Percentiles rank a stretch among this genome's conserved stretches.
phyloP scores from a whole-genome alignment of 2,888 invertebrate genomes.

The Disparrhopalites patrizii region DNA sequence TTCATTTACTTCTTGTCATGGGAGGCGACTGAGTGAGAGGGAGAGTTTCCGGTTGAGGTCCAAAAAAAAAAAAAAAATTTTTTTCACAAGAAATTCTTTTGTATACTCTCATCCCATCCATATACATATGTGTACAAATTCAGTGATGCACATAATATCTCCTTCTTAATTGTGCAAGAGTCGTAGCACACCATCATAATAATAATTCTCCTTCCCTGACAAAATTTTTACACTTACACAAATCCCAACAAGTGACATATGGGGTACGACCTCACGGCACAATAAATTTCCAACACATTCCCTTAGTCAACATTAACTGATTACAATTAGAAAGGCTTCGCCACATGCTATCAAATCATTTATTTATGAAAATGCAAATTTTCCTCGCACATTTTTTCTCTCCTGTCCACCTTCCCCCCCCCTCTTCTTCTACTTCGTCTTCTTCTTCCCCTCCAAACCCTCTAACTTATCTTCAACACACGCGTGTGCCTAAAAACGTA shows the following conservation, averaged over 20 bases:
- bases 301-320: conserved; percentile 14
- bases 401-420: background rate
- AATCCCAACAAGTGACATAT: no score
- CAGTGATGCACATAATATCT: background rate
- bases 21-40: background rate
- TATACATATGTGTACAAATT: background rate
- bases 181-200: background rate
- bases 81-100: background rate
- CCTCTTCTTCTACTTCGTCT: background rate
- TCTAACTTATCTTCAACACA: no score
- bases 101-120: background rate
- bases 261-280: background rate
- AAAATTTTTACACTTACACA: background rate
- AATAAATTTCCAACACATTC: background rate
- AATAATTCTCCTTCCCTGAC: background rate
- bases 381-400: background rate
- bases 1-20: conserved; percentile 5
- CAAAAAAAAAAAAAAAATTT: background rate
- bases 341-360: conserved; percentile 8
- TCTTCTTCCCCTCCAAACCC: no score
- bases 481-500: no score
- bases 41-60: background rate
- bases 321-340: conserved; percentile 17
- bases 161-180: background rate
- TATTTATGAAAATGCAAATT: conserved; percentile 15